These are phyloP conservation scores for Drosophila nebulosa DNA, from an alignment of 1,140 invertebrate genomes.

Conservation along the genomic window DNA sequence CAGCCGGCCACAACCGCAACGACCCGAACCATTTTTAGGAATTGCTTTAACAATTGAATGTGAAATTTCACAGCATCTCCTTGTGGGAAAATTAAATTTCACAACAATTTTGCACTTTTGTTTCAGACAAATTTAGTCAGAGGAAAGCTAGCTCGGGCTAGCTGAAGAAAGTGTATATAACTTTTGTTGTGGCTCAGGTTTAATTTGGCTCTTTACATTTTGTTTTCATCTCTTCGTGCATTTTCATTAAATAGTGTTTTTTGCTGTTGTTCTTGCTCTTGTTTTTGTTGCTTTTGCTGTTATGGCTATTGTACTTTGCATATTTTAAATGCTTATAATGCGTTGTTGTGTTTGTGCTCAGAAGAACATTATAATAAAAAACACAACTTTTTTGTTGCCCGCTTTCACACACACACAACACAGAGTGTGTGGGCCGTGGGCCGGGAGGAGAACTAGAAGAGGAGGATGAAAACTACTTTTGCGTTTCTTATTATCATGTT, in stretches of 20 bases:
- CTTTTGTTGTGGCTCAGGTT: background rate
- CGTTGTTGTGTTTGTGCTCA: slow-evolving; percentile 37
- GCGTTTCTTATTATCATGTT: slow-evolving; percentile 49
- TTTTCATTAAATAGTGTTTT: slow-evolving; percentile 71
- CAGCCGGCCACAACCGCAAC: too few relatives aligned
- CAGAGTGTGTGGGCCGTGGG: too few relatives aligned
- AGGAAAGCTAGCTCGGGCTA: too few relatives aligned
- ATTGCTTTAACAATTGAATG: too few relatives aligned
- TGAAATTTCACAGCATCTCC: too few relatives aligned
- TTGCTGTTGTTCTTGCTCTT: slow-evolving; percentile 32
- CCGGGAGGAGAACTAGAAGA: background rate
- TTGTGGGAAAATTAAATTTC: too few relatives aligned
- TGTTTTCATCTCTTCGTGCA: slow-evolving; percentile 35
- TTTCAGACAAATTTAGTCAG: too few relatives aligned
- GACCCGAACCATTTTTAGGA: too few relatives aligned
- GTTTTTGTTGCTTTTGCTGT: slow-evolving; percentile 37
- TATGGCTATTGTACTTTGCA: slow-evolving; percentile 52
- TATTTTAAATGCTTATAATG: slow-evolving; percentile 61
- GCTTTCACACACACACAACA: background rate
- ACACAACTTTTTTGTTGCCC: slow-evolving; percentile 44
- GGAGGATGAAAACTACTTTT: slow-evolving; percentile 50
- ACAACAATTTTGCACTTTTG: too few relatives aligned
- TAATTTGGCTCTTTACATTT: slow-evolving; percentile 31
- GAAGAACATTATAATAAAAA: slow-evolving; percentile 68
- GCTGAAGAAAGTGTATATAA: background rate